A percentile compares a stretch with the other conserved stretches of the same genome.
Conservation (phyloP, 2,888 invertebrate genomes). For the Drosophila histrio region DNA sequence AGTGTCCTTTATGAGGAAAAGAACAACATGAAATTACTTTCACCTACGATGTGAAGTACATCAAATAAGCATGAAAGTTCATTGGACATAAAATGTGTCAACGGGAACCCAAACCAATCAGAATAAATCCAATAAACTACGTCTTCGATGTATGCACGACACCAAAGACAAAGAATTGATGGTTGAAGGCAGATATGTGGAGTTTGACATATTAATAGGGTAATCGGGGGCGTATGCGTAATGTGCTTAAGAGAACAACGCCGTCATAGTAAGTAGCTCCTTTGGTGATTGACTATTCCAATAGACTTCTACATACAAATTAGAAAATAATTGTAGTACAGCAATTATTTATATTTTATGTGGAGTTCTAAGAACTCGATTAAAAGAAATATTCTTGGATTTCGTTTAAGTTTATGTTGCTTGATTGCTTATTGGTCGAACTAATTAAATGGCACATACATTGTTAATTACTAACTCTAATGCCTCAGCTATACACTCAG, state of each 20-base stretch:
- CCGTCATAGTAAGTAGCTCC: conserved; percentile 13
- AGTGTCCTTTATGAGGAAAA: neutral
- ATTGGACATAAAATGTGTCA: conserved; percentile 55
- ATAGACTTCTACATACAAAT: conserved; percentile 52
- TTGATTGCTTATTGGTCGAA: conserved; percentile 14
- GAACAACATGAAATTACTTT: conserved; percentile 10
- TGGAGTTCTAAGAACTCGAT: conserved; percentile 46
- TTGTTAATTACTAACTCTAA: conserved; percentile 26
- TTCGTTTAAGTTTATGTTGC: conserved; percentile 32
- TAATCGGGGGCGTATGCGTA: conserved; percentile 37
- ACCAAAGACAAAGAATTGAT: conserved; percentile 16
- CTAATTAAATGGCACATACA: conserved; percentile 40
- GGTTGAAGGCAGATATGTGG: conserved; percentile 17
- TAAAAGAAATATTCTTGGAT: conserved; percentile 20
- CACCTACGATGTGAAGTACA: conserved; percentile 11
- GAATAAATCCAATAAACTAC: conserved; percentile 59
- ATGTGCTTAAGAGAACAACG: conserved; percentile 37
- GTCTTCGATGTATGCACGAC: conserved; percentile 29
- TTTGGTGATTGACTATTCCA: conserved; percentile 7
- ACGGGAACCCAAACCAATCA: conserved; percentile 9
- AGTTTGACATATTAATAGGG: conserved; percentile 15
- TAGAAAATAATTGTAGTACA: conserved; percentile 69
- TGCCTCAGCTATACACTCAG: neutral
- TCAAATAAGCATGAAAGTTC: conserved; percentile 47
- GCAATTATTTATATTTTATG: conserved; percentile 30